Evolutionary conservation across 2,888 invertebrate genomes (phyloP).

Genomic region (Ctena decussata): DNA sequence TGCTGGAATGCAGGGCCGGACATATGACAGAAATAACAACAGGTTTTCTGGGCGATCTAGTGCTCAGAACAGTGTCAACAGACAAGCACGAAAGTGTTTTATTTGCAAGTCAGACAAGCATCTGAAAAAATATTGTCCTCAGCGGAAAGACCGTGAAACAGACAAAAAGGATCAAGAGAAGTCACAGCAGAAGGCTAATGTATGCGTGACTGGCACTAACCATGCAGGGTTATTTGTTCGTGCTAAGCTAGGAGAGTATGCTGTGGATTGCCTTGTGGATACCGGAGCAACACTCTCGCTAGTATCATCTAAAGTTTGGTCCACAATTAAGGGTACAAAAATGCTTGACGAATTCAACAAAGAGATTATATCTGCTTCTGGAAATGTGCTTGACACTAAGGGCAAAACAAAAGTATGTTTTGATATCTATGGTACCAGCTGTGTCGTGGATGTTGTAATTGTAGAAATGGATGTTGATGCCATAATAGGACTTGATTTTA

Average conservation of each 20-base stretch:
- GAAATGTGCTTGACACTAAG: not conserved
- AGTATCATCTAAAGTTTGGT: not conserved
- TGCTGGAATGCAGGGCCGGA: too few species aligned
- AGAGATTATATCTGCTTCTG: not conserved
- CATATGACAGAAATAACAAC: not conserved
- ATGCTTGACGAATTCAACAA: not conserved
- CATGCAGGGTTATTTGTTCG: not conserved
- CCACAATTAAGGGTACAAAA: not conserved
- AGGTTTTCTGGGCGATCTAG: not conserved
- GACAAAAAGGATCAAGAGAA: not conserved
- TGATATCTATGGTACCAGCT: not conserved
- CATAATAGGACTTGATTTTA: slow-evolving; percentile 28
- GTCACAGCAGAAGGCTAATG: not conserved
- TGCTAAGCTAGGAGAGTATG: not conserved
- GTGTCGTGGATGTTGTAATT: not conserved
- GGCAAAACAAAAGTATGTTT: not conserved
- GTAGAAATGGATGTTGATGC: slow-evolving; percentile 19
- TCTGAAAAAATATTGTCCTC: not conserved
- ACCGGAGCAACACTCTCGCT: not conserved
- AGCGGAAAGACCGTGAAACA: not conserved
- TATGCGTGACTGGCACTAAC: not conserved
- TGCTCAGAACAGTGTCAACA: not conserved
- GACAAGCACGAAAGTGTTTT: not conserved
- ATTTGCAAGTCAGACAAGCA: not conserved
- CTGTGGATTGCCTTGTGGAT: not conserved